Evolutionary conservation across 23 tunicate species (phyloP), one percentile per base, ranked within the genome.

Genomic region (Corella eumyota): DNA sequence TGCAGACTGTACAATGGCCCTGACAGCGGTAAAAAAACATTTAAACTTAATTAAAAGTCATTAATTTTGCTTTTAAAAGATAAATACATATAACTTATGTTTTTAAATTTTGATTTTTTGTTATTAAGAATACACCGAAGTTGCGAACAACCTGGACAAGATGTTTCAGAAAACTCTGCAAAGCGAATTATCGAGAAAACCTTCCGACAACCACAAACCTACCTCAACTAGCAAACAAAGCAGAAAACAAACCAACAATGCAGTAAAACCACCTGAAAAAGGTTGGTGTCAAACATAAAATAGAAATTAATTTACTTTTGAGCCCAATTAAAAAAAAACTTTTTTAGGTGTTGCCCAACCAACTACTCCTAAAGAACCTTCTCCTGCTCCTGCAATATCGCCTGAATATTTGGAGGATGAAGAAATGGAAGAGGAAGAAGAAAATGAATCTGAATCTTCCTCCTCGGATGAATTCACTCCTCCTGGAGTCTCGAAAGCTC

Each of bases 1-100:
- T 92, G 98, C 62, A 71, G 98, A 28, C 52, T 92, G 40, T 92
- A 82, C 71, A 92, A 92, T 46, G 98, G 98, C 2, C 86, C 93
- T 32, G 87, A 71, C 6, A 82, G 79, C 48, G 95, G 95, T 85
- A 32, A 62, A 58, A 30, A 0, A 1, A 32, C 21, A 25, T 11
- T 22, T 27, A 40, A 40, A 11, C 15, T 9, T 40, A 9, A 40
- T 40, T 9, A 9, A 40, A 9, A 11, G 9, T 11, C 24, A n/a
- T 23, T 11, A 53, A 13, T n/a, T 13, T n/a, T n/a, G 59, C 9
- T 53, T 11, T n/a, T 23, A 11, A 53, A 53, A 21, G 7, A 7
- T 23, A 7, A 20, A 15, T 9, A 7, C 24, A 11, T 53, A 7
- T n/a, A n/a, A n/a, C n/a, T n/a, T 40, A 9, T 40, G 48, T 40